phyloP scores from a whole-genome alignment of 2,113 vertebrate species.

The Serilophus lunatus region DNA sequence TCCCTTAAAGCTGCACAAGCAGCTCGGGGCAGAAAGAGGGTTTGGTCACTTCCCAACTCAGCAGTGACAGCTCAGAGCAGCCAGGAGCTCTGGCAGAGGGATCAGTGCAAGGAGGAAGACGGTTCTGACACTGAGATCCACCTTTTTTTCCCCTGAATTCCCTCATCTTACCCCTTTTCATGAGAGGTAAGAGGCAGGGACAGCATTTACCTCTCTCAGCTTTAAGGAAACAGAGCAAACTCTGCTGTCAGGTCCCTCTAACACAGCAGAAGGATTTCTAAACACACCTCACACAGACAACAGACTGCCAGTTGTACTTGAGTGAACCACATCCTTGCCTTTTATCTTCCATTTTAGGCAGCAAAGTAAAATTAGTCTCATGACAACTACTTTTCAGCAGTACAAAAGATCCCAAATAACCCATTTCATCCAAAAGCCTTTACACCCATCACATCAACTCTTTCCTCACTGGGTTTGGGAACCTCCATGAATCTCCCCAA shows the following conservation, averaged over 20 bases:
- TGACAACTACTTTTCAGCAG: neutral
- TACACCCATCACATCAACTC: neutral
- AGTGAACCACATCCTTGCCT: slow-evolving; percentile 27
- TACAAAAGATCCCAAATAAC: neutral
- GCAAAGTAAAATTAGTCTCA: neutral
- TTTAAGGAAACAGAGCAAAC: neutral
- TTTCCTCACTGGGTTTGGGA: neutral
- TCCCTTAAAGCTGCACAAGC: neutral
- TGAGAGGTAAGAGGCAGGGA: neutral
- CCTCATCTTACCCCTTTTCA: neutral
- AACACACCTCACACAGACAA: neutral
- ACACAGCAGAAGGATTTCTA: neutral
- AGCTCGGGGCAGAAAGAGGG: neutral
- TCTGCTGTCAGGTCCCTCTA: neutral
- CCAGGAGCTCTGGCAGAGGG: neutral
- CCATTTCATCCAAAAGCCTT: neutral
- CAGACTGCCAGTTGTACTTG: neutral
- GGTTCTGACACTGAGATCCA: neutral
- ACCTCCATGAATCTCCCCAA: neutral
- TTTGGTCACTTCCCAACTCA: neutral
- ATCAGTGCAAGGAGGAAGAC: neutral
- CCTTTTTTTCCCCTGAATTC: neutral
- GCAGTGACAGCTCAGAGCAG: neutral
- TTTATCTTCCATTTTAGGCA: neutral
- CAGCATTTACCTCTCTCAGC: neutral